Percentiles rank a stretch among this genome's conserved stretches.
Conservation (phyloP, 2,113 vertebrate genomes). For the Cyprinus carpio region DNA sequence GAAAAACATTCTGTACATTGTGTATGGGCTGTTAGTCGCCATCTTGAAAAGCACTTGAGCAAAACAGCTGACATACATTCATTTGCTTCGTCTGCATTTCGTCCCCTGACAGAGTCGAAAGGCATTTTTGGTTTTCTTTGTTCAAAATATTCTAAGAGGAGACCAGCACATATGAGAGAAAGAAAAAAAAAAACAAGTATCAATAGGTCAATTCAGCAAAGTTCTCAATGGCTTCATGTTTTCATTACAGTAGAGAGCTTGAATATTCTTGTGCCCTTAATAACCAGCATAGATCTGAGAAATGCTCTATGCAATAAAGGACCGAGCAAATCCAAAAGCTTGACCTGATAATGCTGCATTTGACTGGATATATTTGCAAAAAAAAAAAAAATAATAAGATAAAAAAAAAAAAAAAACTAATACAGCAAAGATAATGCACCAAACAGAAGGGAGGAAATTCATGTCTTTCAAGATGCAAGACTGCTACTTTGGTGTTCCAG, state of each 20-base stretch:
- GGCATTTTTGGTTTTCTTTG: slow-evolving; percentile 34
- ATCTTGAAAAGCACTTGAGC: slow-evolving; percentile 33
- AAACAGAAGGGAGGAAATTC: background rate
- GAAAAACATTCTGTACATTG: background rate
- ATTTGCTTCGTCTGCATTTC: background rate
- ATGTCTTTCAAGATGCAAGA: background rate
- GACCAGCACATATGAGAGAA: slow-evolving; percentile 1
- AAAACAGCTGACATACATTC: slow-evolving; percentile 26
- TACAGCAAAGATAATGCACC: slow-evolving; percentile 13
- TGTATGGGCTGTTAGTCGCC: background rate
- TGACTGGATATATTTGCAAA: background rate
- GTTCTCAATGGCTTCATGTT: slow-evolving; percentile 46
- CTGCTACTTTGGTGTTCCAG: background rate
- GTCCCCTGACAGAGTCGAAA: slow-evolving; percentile 2
- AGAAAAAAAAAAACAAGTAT: background rate
- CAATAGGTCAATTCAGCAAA: background rate
- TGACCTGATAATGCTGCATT: slow-evolving; percentile 6
- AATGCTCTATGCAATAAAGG: background rate
- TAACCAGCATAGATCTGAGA: slow-evolving; percentile 7
- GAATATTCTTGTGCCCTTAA: slow-evolving; percentile 17
- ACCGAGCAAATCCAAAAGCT: background rate
- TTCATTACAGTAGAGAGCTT: slow-evolving; percentile 8
- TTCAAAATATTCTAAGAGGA: background rate
- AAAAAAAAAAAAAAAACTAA: background rate
- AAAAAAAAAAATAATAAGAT: background rate